phyloP scores from a whole-genome alignment of 2,888 invertebrate species.

The Xylota sylvarum region DNA sequence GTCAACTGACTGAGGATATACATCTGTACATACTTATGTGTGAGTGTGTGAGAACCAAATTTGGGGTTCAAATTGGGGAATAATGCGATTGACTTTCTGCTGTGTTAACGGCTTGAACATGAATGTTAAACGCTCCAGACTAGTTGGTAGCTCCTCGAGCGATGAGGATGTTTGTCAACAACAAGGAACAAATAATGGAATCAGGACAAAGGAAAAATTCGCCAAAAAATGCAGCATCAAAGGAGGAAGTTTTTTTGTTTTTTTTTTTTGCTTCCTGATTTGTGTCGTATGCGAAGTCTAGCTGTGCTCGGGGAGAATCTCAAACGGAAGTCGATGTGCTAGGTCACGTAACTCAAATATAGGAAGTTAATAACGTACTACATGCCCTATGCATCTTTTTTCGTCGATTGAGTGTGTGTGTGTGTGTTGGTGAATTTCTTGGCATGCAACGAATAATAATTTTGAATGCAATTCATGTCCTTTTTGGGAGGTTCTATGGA shows the following conservation, averaged over 20 bases:
- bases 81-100: slow-evolving; percentile 74
- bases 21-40: background rate
- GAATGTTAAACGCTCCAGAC: slow-evolving; percentile 59
- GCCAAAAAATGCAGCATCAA: slow-evolving; percentile 54
- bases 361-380: slow-evolving; percentile 75
- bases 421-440: slow-evolving; percentile 54
- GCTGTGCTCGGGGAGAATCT: slow-evolving; percentile 44
- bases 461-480: slow-evolving; percentile 75
- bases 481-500: slow-evolving; percentile 51
- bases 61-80: slow-evolving; percentile 70
- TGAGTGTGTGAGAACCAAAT: slow-evolving; percentile 48
- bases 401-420: slow-evolving; percentile 8
- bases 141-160: slow-evolving; percentile 33
- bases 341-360: slow-evolving; percentile 76
- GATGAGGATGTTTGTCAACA: slow-evolving; percentile 72
- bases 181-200: slow-evolving; percentile 64
- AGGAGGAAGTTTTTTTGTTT: slow-evolving; percentile 17
- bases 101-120: slow-evolving; percentile 67
- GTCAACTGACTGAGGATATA: slow-evolving; percentile 38
- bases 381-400: slow-evolving; percentile 49
- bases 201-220: slow-evolving; percentile 35
- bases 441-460: slow-evolving; percentile 75
- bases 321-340: slow-evolving; percentile 73
- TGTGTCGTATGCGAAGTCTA: slow-evolving; percentile 33
- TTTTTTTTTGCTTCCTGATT: slow-evolving; percentile 36